Evolutionary conservation across 2,113 vertebrate genomes (phyloP).

Genomic region (Sinocyclocheilus anshuiensis): DNA sequence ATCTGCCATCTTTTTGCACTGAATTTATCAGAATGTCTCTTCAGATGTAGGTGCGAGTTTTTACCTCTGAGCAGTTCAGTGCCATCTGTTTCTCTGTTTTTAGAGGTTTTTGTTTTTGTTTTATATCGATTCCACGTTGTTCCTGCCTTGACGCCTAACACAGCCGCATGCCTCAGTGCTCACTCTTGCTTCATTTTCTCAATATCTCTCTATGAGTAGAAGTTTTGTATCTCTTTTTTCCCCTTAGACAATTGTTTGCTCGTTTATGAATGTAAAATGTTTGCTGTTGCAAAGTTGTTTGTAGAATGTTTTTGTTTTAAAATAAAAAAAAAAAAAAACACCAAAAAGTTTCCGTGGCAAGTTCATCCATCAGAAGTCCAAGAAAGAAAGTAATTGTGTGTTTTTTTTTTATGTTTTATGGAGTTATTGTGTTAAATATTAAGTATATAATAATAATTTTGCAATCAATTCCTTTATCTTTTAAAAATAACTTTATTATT

Average conservation of each 20-base stretch:
- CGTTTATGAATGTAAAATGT: constrained; percentile 64
- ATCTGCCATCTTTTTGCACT: constrained; percentile 3
- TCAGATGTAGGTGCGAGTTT: constrained; percentile 12
- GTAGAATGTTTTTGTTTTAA: constrained; percentile 68
- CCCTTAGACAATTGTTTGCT: constrained; percentile 63
- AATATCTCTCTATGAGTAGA: constrained; percentile 23
- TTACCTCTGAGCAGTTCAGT: not conserved
- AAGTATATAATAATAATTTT: not conserved
- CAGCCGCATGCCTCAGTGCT: not conserved
- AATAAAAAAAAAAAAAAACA: constrained; percentile 55
- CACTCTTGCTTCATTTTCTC: not conserved
- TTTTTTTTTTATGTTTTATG: not conserved
- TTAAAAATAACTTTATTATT: not conserved
- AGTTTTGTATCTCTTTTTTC: constrained; percentile 29
- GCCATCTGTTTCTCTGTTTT: not conserved
- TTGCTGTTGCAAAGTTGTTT: constrained; percentile 63
- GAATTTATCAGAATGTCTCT: not conserved
- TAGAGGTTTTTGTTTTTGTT: not conserved
- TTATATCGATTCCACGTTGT: not conserved
- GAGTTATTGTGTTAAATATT: not conserved
- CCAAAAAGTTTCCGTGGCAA: not conserved
- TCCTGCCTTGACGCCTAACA: constrained; percentile 1
- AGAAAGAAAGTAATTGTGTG: not conserved
- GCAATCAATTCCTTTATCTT: not conserved
- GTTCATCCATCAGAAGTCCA: not conserved